Base-by-base conservation (phyloP, 1,140 invertebrate genomes). In the Pseudomyrmex cubaensis region DNA sequence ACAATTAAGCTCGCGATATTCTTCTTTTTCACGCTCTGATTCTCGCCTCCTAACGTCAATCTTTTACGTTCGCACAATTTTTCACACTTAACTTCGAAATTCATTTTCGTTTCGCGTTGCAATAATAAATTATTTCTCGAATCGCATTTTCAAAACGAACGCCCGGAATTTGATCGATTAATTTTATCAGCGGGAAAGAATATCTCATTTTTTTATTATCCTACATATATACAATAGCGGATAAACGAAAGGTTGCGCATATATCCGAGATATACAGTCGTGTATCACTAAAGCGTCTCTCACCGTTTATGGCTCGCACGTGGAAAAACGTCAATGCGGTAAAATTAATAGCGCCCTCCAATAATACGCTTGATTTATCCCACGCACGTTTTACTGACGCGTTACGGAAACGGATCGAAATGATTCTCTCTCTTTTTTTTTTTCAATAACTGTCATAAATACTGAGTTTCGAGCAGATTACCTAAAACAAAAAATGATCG, bases 311-410 rank as follows among this genome's bases (percentile, higher is more conserved):
- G 25, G 44, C 63, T 69, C 25, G 75, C 63, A 78, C 44, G 52
- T 78, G 64, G 15, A 78, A 78, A 69, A 69, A 78, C 76, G 64
- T 78, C 64, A 70, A 59, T 69, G 52, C 52, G 48, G 12, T 59
- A 48, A 78, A 78, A 69, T 70, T 69, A 78, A 78, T 78, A 78
- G 52, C 17, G 12, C 52, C 64, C 52, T 56, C 54, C 52, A 70
- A 78, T 78, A 78, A 78, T 54, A 48, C 44, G 64, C 52, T 78
- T 78, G 64, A 78, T 78, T 70, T 78, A 78, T 78, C 44, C 54
- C 15, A 64, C 15, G 20, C 1, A 20, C 35, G 10, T 78, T 78
- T 78, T 57, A 78, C 69, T 15, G 44, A 20, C 35, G 20, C 17
- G 50, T 35, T 56, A 78, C 15, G 10, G 7, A 46, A 35, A 70